These are phyloP conservation scores for Drosophila albomicans DNA, from an alignment of 1,140 invertebrate species.

Conservation along the genomic window DNA sequence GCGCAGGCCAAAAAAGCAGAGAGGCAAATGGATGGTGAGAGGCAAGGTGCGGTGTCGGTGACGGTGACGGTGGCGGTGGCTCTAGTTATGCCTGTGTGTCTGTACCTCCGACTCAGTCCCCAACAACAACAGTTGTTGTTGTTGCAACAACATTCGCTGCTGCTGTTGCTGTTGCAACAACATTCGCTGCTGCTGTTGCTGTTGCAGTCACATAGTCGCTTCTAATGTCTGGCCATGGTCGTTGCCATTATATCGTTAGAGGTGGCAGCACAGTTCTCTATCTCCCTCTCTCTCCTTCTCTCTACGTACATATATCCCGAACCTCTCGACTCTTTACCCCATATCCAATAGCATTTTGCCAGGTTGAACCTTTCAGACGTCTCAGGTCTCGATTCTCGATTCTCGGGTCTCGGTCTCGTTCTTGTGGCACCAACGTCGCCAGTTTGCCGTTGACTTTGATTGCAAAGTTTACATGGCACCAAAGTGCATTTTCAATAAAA, in stretches of 20 bases:
- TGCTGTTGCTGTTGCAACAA: slow-evolving; percentile 38
- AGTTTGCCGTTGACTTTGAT: slow-evolving; percentile 72
- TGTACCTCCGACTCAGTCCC: slow-evolving; percentile 50
- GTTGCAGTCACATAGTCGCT: slow-evolving; percentile 40
- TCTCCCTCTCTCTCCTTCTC: no score
- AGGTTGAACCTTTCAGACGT: slow-evolving; percentile 41
- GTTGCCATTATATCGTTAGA: slow-evolving; percentile 81
- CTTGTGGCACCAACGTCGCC: slow-evolving; percentile 51
- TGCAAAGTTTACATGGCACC: slow-evolving; percentile 82
- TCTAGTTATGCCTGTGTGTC: slow-evolving; percentile 70
- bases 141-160: slow-evolving; percentile 25
- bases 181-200: slow-evolving; percentile 29
- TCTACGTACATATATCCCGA: not conserved
- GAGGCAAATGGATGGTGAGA: not conserved
- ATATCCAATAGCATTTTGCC: slow-evolving; percentile 4
- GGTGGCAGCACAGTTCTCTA: slow-evolving; percentile 44
- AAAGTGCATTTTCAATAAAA: slow-evolving; percentile 83
- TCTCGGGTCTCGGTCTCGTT: slow-evolving; percentile 50
- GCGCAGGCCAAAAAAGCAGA: slow-evolving; percentile 40
- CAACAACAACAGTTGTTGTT: slow-evolving; percentile 4
- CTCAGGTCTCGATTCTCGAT: slow-evolving; percentile 2
- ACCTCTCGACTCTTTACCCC: not conserved
- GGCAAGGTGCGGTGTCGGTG: slow-evolving; percentile 42
- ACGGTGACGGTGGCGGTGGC: slow-evolving; percentile 33
- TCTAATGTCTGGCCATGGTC: slow-evolving; percentile 77